Percentiles rank a stretch among this genome's conserved stretches.
These are phyloP conservation scores for Diploptera punctata DNA, from an alignment of 2,888 invertebrate genomes.

Conservation along the genomic window DNA sequence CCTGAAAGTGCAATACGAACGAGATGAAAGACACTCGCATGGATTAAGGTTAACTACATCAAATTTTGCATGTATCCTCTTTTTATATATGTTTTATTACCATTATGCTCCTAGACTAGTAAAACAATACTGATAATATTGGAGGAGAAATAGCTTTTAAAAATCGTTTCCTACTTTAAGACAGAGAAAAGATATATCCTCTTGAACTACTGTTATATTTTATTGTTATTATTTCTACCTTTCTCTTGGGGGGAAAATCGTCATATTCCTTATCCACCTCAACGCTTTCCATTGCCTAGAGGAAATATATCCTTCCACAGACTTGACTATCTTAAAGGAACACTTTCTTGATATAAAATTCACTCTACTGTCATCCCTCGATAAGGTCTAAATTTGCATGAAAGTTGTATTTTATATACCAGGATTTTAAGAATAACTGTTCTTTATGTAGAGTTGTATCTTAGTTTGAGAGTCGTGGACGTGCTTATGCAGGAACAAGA, in stretches of 20 bases:
- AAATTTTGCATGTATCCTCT: neutral
- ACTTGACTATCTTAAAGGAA: slow-evolving; percentile 6
- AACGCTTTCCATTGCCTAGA: neutral
- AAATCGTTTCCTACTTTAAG: neutral
- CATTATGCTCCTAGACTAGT: too few species aligned
- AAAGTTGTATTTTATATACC: neutral
- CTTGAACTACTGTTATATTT: neutral
- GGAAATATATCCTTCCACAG: neutral
- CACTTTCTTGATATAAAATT: neutral
- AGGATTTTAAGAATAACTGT: neutral
- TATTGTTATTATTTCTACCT: slow-evolving; percentile 8
- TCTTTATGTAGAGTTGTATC: neutral
- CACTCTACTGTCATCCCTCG: neutral
- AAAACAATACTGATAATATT: too few species aligned
- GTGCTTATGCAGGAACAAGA: slow-evolving; percentile 8
- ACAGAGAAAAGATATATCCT: neutral
- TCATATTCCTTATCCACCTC: slow-evolving; percentile 11
- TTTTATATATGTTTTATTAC: too few species aligned
- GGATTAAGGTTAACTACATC: neutral
- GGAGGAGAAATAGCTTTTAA: neutral
- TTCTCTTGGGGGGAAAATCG: neutral
- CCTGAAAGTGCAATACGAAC: neutral
- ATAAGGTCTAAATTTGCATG: neutral
- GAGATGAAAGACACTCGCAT: neutral
- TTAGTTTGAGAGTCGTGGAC: neutral